phyloP scores from a whole-genome alignment of 2,888 invertebrate genomes.

The Andricus curvator region DNA sequence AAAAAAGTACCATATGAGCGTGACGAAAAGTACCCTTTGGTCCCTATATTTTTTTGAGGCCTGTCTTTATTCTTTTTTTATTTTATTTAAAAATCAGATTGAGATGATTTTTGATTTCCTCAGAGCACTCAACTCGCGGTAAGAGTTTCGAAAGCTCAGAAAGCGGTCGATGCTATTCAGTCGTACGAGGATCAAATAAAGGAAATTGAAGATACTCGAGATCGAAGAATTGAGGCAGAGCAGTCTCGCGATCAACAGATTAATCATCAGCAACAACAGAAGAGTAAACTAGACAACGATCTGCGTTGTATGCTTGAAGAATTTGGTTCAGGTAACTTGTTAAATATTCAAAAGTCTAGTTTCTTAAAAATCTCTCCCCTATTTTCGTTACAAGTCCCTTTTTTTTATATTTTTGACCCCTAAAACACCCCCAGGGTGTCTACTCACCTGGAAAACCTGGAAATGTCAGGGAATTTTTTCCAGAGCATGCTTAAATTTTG shows the following conservation, averaged over 20 bases:
- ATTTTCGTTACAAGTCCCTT: no score
- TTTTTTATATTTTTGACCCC: no score
- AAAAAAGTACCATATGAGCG: no score
- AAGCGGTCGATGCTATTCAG: slow-evolving; percentile 59
- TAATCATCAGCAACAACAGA: slow-evolving; percentile 77
- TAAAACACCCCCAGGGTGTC: no score
- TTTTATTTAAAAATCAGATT: no score
- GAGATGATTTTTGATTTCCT: slow-evolving; percentile 42
- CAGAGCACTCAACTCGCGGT: slow-evolving; percentile 60
- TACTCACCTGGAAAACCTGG: no score
- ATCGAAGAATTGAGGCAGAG: slow-evolving; percentile 79
- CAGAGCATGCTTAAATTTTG: no score
- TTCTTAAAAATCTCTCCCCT: no score
- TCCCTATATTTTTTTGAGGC: no score
- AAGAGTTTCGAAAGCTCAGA: slow-evolving; percentile 57
- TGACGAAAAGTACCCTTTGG: no score
- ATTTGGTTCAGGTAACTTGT: slow-evolving; percentile 81
- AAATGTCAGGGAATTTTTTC: no score
- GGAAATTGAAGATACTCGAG: slow-evolving; percentile 64
- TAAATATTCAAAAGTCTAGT: slow-evolving; percentile 45
- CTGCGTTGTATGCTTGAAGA: slow-evolving; percentile 77
- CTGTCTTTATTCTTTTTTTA: no score
- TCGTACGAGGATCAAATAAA: slow-evolving; percentile 61
- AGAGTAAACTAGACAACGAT: slow-evolving; percentile 80
- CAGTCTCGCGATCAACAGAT: slow-evolving; percentile 80